A percentile compares a stretch with the other conserved stretches of the same genome.
Conservation (phyloP, 1,140 invertebrate genomes). For the Apis cerana region DNA sequence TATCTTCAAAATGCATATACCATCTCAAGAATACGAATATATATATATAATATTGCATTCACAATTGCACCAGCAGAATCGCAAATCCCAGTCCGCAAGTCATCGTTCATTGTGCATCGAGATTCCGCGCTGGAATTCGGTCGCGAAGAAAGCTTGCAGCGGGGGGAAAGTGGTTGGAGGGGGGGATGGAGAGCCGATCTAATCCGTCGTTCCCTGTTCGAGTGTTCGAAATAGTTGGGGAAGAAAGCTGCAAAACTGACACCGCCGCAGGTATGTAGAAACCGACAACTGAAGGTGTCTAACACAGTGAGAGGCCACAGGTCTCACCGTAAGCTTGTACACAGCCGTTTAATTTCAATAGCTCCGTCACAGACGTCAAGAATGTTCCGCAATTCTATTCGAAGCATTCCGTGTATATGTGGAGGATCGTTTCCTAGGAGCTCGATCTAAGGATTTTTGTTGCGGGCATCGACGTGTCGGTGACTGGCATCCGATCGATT, state of each 20-base stretch:
- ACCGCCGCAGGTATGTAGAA: constrained; percentile 57
- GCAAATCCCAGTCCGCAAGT: neutral
- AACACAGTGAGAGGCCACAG: constrained; percentile 33
- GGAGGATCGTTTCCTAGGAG: neutral
- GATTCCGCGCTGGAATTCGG: constrained; percentile 14
- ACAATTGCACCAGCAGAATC: neutral
- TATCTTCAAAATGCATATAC: neutral
- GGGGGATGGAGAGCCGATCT: constrained; percentile 16
- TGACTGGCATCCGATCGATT: constrained; percentile 42
- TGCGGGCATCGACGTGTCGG: neutral
- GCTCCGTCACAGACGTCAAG: constrained; percentile 60
- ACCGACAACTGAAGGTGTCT: constrained; percentile 30
- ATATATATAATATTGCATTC: too few species aligned
- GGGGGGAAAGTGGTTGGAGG: too few species aligned
- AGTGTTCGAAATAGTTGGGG: constrained; percentile 55
- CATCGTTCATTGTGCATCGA: constrained; percentile 6
- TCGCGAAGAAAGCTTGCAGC: neutral
- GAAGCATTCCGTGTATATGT: constrained; percentile 56
- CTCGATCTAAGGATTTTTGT: constrained; percentile 41
- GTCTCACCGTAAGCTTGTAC: constrained; percentile 42
- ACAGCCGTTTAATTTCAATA: constrained; percentile 61
- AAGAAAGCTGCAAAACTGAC: constrained; percentile 65
- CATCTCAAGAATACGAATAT: neutral
- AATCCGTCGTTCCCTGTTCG: constrained; percentile 49
- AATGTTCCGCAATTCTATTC: constrained; percentile 64